phyloP scores from a whole-genome alignment of 2,888 invertebrate genomes.

The Pegoplata infirma region DNA sequence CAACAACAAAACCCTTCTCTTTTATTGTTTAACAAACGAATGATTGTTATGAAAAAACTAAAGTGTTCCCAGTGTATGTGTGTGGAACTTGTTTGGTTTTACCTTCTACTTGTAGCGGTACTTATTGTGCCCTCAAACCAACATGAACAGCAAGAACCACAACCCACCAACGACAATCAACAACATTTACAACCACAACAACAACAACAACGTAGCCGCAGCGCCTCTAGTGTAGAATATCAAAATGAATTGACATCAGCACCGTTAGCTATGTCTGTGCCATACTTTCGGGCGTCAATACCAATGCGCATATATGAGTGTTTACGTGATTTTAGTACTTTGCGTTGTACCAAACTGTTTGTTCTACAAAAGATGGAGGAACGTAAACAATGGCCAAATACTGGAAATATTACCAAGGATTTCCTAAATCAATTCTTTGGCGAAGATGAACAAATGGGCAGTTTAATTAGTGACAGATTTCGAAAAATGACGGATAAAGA shows the following conservation, averaged over 20 bases:
- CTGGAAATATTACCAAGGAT: constrained; percentile 74
- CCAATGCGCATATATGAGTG: constrained; percentile 77
- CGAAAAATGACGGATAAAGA: constrained; percentile 78
- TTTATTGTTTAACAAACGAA: no score
- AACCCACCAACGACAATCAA: constrained; percentile 42
- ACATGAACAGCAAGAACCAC: constrained; percentile 36
- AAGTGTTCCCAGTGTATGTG: background rate
- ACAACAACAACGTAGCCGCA: constrained; percentile 8
- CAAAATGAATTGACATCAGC: constrained; percentile 21
- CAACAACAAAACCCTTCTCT: no score
- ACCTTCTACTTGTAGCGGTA: constrained; percentile 23
- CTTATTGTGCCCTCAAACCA: constrained; percentile 55
- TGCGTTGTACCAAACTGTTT: constrained; percentile 81
- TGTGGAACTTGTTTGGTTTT: constrained; percentile 54
- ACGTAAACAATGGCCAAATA: constrained; percentile 66
- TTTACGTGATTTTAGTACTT: constrained; percentile 75
- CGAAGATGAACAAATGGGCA: constrained; percentile 70
- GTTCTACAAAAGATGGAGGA: constrained; percentile 80
- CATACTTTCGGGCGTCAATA: constrained; percentile 75
- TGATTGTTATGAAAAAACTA: constrained; percentile 7
- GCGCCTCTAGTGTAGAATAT: constrained; percentile 56
- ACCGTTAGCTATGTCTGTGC: constrained; percentile 64
- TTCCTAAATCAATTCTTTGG: constrained; percentile 76
- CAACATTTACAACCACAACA: no score
- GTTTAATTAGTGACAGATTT: constrained; percentile 78